Conservation (phyloP, 2,888 invertebrate species). For the Xestia rhomboidea region DNA sequence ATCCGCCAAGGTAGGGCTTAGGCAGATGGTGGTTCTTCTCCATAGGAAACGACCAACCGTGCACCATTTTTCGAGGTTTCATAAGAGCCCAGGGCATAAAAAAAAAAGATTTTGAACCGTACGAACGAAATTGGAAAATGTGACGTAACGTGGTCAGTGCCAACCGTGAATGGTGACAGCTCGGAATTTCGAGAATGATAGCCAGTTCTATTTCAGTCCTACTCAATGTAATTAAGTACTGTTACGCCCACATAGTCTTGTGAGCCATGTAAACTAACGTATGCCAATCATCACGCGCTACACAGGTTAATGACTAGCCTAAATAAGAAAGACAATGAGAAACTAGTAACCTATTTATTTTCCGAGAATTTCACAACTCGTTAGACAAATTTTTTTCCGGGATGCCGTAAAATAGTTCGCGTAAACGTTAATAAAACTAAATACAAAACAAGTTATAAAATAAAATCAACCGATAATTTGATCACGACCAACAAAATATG, state of each 20-base stretch:
- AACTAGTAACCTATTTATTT: conserved; percentile 43
- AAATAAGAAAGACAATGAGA: conserved; percentile 16
- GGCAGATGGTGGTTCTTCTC: neutral
- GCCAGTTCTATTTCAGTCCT: conserved; percentile 35
- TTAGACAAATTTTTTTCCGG: conserved; percentile 10
- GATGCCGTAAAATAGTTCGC: conserved; percentile 2
- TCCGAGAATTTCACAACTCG: conserved; percentile 14
- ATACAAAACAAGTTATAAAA: neutral
- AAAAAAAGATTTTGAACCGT: neutral
- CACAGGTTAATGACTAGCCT: conserved; percentile 31
- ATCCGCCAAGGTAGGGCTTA: neutral
- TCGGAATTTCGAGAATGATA: conserved; percentile 15
- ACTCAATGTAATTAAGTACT: neutral
- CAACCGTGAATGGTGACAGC: conserved; percentile 13
- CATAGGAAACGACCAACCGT: no score
- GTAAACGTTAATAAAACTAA: conserved; percentile 8
- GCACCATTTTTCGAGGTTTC: no score
- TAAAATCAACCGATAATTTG: neutral
- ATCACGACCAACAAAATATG: neutral
- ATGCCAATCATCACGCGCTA: neutral
- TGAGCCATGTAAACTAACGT: conserved; percentile 6
- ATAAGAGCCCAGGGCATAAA: neutral
- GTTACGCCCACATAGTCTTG: conserved; percentile 18
- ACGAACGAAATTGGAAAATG: neutral
- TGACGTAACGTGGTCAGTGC: neutral